Conservation (phyloP, 2,113 vertebrate species). For the Mastomys natalensis region DNA sequence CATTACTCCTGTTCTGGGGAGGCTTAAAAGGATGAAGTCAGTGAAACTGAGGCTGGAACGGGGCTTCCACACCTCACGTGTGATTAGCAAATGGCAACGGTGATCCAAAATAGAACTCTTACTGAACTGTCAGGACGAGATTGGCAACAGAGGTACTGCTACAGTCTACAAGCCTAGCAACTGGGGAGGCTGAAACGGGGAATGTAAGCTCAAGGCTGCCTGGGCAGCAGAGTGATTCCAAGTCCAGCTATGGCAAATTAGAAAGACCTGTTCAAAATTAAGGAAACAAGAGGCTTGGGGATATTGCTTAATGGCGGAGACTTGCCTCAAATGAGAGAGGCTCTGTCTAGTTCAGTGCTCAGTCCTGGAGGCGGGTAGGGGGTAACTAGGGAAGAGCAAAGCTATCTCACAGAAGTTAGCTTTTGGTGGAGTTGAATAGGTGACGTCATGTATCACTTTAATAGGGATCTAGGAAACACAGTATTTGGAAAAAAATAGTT, state of each 20-base stretch:
- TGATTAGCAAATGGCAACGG: not conserved
- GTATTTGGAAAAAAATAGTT: slow-evolving; percentile 59
- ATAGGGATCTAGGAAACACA: slow-evolving; percentile 64
- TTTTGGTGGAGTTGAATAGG: slow-evolving; percentile 14
- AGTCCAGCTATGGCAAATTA: not conserved
- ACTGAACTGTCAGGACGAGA: not conserved
- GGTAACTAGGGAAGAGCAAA: not conserved
- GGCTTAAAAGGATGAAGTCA: slow-evolving; percentile 35
- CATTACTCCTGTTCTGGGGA: not conserved
- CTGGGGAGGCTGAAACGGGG: not conserved
- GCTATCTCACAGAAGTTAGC: not conserved
- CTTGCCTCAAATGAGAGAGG: not conserved
- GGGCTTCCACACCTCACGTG: not conserved
- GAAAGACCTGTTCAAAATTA: not conserved
- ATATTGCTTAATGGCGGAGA: not conserved
- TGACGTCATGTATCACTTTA: slow-evolving; percentile 35
- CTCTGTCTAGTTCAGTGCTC: not conserved
- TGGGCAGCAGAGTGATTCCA: not conserved
- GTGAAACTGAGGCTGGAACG: slow-evolving; percentile 1
- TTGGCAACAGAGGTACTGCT: not conserved
- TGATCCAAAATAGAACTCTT: slow-evolving; percentile 10
- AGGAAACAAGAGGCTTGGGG: not conserved
- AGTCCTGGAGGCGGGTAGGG: not conserved
- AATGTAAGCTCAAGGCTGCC: not conserved
- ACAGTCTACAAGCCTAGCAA: not conserved